Percentiles rank a stretch among this genome's conserved stretches.
These are phyloP conservation scores for Pyrocephalus nanus DNA, from an alignment of 2,797 vertebrate genomes.

Conservation along the genomic window DNA sequence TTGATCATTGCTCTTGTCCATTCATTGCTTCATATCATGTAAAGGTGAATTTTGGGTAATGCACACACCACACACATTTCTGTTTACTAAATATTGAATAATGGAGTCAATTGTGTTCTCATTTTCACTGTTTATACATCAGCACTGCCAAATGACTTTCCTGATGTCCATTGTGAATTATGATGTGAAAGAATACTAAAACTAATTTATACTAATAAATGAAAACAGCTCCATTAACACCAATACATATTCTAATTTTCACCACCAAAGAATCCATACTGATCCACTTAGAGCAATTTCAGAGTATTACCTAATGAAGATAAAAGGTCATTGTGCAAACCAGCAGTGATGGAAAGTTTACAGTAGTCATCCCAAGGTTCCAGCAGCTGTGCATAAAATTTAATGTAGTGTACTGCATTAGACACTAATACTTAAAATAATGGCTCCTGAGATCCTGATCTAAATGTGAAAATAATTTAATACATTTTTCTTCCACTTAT, in stretches of 20 bases:
- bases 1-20: neutral
- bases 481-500: neutral
- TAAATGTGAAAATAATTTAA: slow-evolving; percentile 5
- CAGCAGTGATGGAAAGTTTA: slow-evolving; percentile 9
- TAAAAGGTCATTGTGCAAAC: slow-evolving; percentile 38
- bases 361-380: neutral
- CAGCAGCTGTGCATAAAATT: slow-evolving; percentile 33
- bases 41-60: neutral
- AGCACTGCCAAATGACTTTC: neutral
- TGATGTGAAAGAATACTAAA: neutral
- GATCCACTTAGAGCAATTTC: neutral
- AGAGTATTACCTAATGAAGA: slow-evolving; percentile 26
- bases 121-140: slow-evolving; percentile 14
- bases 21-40: neutral
- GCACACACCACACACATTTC: neutral
- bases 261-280: neutral
- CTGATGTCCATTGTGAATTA: neutral
- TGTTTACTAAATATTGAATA: neutral
- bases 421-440: slow-evolving; percentile 28
- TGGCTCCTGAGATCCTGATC: neutral
- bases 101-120: neutral
- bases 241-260: neutral
- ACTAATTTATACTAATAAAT: slow-evolving; percentile 29
- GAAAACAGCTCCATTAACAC: slow-evolving; percentile 20
- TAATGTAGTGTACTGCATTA: slow-evolving; percentile 26